Base-by-base conservation (phyloP, 1,140 invertebrate species). In the Ruditapes philippinarum region DNA sequence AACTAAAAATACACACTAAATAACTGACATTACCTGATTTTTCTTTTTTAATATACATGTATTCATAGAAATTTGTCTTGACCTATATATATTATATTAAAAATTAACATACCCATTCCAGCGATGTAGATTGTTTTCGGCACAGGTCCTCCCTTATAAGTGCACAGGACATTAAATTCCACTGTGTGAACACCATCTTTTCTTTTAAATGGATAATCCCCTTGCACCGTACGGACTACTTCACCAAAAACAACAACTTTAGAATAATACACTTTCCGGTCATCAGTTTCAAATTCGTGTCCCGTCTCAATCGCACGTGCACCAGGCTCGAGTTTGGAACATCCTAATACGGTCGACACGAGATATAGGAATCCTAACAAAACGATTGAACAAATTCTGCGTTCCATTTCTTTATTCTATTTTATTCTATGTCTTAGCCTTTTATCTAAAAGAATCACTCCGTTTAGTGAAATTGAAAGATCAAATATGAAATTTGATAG, bases 101-200 rank as follows among this genome's bases (percentile, higher is more conserved):
- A n/a, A n/a, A n/a, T n/a, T n/a, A 60, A 81, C 79, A 19, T 81
- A 81, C 79, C 79, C 25, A 81, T 81, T 38, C 79, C 79, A 14
- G 79, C 19, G 22, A 81, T 81, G 38, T 60, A 40, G 51, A 81
- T 81, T 22, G 9, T 81, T 1, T 7, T 38, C 1, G 49, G 33
- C 19, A 62, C 31, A 5, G 7, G 38, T 14, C 12, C 79, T 11
- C 54, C 79, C 4, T 40, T 36, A 38, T 81, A 81, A 4, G 57
- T 38, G 25, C 79, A 81, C 5, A 36, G 54, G 4, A 40, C 57
- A n/a, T 81, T 45, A 40, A 81, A 81, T 33, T 57, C 51, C 17
- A 81, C 51, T 4, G 79, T 81, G 31, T 38, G 5, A 9, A 81
- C 57, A 19, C 79, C 79, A 5, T 60, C 57, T n/a, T 62, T 5